Conservation (phyloP, 2,113 vertebrate genomes). For the Trichomycterus rosablanca region DNA sequence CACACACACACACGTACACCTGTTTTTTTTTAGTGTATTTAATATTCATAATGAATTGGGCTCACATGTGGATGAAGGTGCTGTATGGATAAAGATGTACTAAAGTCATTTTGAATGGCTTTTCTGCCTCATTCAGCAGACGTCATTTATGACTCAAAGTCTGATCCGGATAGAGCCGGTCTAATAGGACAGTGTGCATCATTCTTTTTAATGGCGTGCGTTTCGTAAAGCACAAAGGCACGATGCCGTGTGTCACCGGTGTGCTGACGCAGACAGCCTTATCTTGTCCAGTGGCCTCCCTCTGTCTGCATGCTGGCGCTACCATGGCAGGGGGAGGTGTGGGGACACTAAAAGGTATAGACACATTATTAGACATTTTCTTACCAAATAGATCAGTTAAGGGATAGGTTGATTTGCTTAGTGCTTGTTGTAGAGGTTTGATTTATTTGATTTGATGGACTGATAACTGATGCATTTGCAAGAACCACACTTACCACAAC, state of each 20-base stretch:
- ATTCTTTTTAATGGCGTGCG: conserved; percentile 1
- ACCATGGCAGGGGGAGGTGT: conserved; percentile 22
- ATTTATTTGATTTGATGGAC: conserved; percentile 4
- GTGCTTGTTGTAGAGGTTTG: not conserved
- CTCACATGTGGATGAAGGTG: too few species aligned
- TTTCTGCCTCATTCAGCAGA: conserved; percentile 1
- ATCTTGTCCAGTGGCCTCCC: conserved; percentile 51
- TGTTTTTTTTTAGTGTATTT: too few species aligned
- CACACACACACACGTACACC: too few species aligned
- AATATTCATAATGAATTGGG: too few species aligned
- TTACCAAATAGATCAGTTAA: not conserved
- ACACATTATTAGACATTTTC: conserved; percentile 27
- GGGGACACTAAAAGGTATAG: conserved; percentile 21
- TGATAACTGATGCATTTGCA: not conserved
- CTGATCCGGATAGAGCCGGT: conserved; percentile 12
- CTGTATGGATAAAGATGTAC: not conserved
- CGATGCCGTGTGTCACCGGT: conserved; percentile 8
- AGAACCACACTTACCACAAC: too few species aligned
- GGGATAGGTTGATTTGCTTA: too few species aligned
- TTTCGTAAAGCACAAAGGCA: conserved; percentile 13
- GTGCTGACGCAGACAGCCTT: conserved; percentile 41
- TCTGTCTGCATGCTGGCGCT: conserved; percentile 39
- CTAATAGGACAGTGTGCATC: conserved; percentile 2
- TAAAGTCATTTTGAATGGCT: not conserved
- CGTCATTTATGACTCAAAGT: conserved; percentile 21